Evolutionary conservation across 2,113 vertebrate genomes (phyloP).

Genomic region (Tragelaphus scriptus): DNA sequence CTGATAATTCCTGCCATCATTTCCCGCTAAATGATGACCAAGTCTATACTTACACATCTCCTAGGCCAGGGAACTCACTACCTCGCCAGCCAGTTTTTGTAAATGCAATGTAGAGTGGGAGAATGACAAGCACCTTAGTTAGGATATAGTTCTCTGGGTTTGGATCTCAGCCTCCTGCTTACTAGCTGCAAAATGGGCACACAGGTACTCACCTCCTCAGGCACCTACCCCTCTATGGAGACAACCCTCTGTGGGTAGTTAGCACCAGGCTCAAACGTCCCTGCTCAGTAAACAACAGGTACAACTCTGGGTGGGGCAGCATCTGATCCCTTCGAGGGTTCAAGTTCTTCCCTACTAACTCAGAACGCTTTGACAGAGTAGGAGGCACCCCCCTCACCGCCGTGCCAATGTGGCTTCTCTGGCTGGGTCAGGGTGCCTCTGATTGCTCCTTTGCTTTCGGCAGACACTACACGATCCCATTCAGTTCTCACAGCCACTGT

Average conservation of each 20-base stretch:
- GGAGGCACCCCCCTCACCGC: background rate
- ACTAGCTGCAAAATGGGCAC: background rate
- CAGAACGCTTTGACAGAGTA: background rate
- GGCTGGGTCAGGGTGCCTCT: background rate
- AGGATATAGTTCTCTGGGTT: background rate
- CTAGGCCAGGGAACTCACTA: background rate
- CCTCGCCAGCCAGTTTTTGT: background rate
- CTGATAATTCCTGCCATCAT: background rate
- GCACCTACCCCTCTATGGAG: background rate
- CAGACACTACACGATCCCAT: rapidly evolving
- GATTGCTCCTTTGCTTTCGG: background rate
- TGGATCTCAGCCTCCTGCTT: background rate
- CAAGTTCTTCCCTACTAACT: background rate
- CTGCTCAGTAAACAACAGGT: background rate
- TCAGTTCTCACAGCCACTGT: background rate
- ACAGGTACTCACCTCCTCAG: background rate
- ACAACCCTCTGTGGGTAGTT: background rate
- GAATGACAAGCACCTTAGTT: background rate
- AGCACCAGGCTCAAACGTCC: rapidly evolving
- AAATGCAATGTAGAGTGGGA: background rate
- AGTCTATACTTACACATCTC: background rate
- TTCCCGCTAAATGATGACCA: background rate
- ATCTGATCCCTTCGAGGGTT: background rate
- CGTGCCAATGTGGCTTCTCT: background rate
- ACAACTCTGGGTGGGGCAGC: rapidly evolving